phyloP scores from a whole-genome alignment of 2,888 invertebrate species.

The Lasioglossum zephyrum region DNA sequence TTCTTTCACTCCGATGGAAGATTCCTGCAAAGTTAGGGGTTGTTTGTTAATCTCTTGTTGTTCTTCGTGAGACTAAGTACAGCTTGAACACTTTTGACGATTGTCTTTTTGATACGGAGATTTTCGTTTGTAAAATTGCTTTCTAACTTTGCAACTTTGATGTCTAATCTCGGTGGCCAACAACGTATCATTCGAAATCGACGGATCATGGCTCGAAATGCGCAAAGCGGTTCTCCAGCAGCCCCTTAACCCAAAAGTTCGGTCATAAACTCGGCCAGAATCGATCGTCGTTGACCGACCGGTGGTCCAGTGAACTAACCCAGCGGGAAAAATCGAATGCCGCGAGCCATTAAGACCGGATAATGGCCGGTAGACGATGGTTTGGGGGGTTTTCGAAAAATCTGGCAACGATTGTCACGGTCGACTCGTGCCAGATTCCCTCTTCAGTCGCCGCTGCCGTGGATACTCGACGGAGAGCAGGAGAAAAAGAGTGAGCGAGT shows the following conservation, averaged over 20 bases:
- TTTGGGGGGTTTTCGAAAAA: slow-evolving; percentile 55
- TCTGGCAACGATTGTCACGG: slow-evolving; percentile 63
- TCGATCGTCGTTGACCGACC: neutral
- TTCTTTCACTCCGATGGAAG: neutral
- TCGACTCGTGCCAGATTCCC: slow-evolving; percentile 59
- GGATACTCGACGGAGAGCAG: neutral
- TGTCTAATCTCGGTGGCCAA: neutral
- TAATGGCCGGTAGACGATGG: slow-evolving; percentile 26
- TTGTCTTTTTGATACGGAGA: neutral
- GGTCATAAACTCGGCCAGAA: slow-evolving; percentile 5
- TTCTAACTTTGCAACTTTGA: neutral
- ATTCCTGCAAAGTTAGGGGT: neutral
- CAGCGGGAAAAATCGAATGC: slow-evolving; percentile 21
- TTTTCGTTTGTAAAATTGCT: neutral
- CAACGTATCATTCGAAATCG: neutral
- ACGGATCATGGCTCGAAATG: neutral
- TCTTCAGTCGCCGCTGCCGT: slow-evolving; percentile 8
- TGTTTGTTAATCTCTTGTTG: neutral
- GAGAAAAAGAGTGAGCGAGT: neutral
- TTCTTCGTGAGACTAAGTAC: neutral
- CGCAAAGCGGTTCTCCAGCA: neutral
- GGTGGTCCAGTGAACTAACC: neutral
- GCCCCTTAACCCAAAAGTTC: slow-evolving; percentile 7
- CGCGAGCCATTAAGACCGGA: slow-evolving; percentile 48
- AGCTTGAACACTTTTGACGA: neutral